Evolutionary conservation across 2,113 vertebrate species (phyloP).

Genomic region (Rhinichthys klamathensis): DNA sequence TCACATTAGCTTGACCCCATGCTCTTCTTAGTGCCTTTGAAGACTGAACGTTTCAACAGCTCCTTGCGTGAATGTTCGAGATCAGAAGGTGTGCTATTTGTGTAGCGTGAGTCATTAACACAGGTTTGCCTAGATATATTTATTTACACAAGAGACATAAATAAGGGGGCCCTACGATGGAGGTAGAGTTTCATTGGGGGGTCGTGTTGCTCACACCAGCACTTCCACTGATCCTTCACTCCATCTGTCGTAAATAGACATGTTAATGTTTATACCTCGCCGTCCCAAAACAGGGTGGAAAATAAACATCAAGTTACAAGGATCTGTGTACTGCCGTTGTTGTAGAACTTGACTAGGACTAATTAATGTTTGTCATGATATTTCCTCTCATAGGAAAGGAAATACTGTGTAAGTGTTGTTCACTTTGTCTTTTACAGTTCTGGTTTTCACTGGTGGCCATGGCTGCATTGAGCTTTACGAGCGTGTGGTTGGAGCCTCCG

Average conservation of each 20-base stretch:
- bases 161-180: slow-evolving; percentile 69
- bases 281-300: slow-evolving; percentile 21
- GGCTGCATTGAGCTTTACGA: slow-evolving; percentile 78
- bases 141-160: slow-evolving; percentile 82
- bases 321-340: neutral
- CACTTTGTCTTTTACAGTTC: slow-evolving; percentile 79
- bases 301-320: slow-evolving; percentile 38
- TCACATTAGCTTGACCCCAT: slow-evolving; percentile 38
- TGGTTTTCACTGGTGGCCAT: slow-evolving; percentile 79
- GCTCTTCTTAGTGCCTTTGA: slow-evolving; percentile 24
- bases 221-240: slow-evolving; percentile 60
- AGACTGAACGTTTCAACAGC: slow-evolving; percentile 33
- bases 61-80: slow-evolving; percentile 58
- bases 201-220: slow-evolving; percentile 52
- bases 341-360: neutral
- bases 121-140: slow-evolving; percentile 78
- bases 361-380: slow-evolving; percentile 6
- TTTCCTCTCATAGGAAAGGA: neutral
- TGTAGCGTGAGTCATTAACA: slow-evolving; percentile 77
- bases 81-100: slow-evolving; percentile 75
- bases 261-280: slow-evolving; percentile 56
- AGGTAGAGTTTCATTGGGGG: slow-evolving; percentile 73
- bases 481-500: slow-evolving; percentile 77
- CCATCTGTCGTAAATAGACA: slow-evolving; percentile 67
- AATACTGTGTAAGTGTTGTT: neutral